A percentile compares a stretch with the other conserved stretches of the same genome.
These are phyloP conservation scores for Euborellia annulipes DNA, from an alignment of 1,140 invertebrate genomes.

Conservation along the genomic window DNA sequence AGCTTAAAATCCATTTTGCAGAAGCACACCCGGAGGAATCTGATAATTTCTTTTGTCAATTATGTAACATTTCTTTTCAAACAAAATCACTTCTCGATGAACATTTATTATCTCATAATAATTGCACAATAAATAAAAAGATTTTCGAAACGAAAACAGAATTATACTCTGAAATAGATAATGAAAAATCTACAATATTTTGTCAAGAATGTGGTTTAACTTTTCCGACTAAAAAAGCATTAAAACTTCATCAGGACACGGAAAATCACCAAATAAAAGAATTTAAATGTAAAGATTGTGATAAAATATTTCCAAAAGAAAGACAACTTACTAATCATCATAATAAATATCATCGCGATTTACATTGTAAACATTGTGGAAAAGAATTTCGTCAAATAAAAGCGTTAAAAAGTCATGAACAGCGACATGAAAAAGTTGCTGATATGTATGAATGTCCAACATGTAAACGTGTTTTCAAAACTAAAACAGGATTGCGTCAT, in stretches of 20 bases:
- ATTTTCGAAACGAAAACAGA: too few relatives aligned
- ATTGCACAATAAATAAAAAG: too few relatives aligned
- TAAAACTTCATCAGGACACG: constrained; percentile 8
- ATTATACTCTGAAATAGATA: too few relatives aligned
- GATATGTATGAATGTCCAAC: constrained; percentile 11
- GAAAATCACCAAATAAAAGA: constrained; percentile 5
- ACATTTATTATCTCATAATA: too few relatives aligned
- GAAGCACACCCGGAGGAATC: neutral
- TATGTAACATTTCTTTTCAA: too few relatives aligned
- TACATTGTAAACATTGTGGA: constrained; percentile 11
- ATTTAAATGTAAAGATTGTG: constrained; percentile 8
- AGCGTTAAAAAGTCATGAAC: constrained; percentile 9
- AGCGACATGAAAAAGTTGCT: constrained; percentile 7
- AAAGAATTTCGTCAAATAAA: constrained; percentile 11
- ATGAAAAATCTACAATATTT: constrained; percentile 3
- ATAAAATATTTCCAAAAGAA: constrained; percentile 6
- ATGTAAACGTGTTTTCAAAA: constrained; percentile 16
- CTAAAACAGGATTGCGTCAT: constrained; percentile 11
- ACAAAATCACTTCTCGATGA: too few relatives aligned
- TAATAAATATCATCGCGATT: constrained; percentile 6
- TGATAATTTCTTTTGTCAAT: too few relatives aligned
- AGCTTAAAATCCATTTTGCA: constrained; percentile 5
- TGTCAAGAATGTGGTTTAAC: constrained; percentile 6
- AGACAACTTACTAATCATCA: constrained; percentile 9
- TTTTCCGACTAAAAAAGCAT: constrained; percentile 8